Conservation (phyloP, 2,113 vertebrate species). For the Mustela nigripes region DNA sequence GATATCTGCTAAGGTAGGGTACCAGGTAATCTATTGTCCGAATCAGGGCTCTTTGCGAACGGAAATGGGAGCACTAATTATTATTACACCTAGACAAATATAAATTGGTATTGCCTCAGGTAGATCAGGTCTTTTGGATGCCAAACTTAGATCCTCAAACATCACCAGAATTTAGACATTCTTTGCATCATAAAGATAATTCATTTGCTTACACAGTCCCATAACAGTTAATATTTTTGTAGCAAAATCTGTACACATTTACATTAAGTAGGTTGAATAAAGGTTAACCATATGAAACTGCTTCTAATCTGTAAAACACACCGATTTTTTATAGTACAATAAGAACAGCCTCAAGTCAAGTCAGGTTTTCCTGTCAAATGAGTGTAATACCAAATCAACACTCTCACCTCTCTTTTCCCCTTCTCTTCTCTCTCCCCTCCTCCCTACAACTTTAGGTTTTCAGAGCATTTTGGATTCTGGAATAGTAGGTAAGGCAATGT, state of each 20-base stretch:
- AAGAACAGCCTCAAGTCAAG: neutral
- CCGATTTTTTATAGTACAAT: neutral
- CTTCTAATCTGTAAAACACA: neutral
- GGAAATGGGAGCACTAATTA: neutral
- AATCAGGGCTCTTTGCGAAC: neutral
- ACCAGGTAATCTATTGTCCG: neutral
- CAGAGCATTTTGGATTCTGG: neutral
- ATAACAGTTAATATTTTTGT: neutral
- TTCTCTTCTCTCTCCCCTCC: neutral
- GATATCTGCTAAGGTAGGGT: neutral
- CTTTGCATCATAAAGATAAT: neutral
- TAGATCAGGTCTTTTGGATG: neutral
- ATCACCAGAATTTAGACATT: slow-evolving; percentile 13
- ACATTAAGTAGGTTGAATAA: slow-evolving; percentile 44
- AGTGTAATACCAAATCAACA: neutral
- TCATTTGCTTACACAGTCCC: neutral
- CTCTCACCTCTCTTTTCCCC: neutral
- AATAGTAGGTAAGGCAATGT: neutral
- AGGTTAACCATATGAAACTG: neutral
- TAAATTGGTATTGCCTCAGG: neutral
- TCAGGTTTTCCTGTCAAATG: slow-evolving; percentile 23
- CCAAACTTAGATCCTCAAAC: neutral
- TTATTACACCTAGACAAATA: neutral
- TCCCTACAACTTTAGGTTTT: neutral
- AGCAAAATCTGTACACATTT: neutral